Conservation (phyloP, 2,888 invertebrate genomes). For the Lycaena phlaeas region DNA sequence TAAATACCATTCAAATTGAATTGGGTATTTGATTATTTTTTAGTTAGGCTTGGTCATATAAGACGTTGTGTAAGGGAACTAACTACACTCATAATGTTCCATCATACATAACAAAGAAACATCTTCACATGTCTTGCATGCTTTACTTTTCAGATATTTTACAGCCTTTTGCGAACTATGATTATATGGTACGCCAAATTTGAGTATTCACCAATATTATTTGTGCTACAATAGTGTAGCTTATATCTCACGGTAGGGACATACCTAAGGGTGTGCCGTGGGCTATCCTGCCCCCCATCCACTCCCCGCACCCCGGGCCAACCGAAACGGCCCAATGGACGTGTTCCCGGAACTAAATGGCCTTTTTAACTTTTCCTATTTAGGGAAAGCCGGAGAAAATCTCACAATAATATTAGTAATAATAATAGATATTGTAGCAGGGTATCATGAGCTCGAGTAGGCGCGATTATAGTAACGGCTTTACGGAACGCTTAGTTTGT, state of each 20-base stretch:
- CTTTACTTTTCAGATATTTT: too few species aligned
- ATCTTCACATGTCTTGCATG: too few species aligned
- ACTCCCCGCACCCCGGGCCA: slow-evolving; percentile 21
- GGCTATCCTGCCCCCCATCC: slow-evolving; percentile 15
- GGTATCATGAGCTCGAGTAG: slow-evolving; percentile 50
- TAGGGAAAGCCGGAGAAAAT: slow-evolving; percentile 56
- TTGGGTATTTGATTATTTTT: too few species aligned
- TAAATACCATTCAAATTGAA: too few species aligned
- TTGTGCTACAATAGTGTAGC: too few species aligned
- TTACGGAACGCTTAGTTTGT: neutral
- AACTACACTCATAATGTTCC: too few species aligned
- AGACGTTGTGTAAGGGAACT: too few species aligned
- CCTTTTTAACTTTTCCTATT: slow-evolving; percentile 73
- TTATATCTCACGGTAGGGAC: neutral
- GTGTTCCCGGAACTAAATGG: slow-evolving; percentile 62
- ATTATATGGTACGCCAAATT: too few species aligned
- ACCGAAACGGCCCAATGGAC: slow-evolving; percentile 31
- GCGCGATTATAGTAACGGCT: slow-evolving; percentile 37
- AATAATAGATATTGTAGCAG: slow-evolving; percentile 44
- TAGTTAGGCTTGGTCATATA: too few species aligned
- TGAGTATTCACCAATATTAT: too few species aligned
- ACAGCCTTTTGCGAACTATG: too few species aligned
- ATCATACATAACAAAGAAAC: too few species aligned
- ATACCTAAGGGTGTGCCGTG: neutral
- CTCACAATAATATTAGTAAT: slow-evolving; percentile 47